Evolutionary conservation across 1,140 invertebrate genomes (phyloP), one percentile per base, ranked within the genome.

Genomic region (Pogonomyrmex californicus): DNA sequence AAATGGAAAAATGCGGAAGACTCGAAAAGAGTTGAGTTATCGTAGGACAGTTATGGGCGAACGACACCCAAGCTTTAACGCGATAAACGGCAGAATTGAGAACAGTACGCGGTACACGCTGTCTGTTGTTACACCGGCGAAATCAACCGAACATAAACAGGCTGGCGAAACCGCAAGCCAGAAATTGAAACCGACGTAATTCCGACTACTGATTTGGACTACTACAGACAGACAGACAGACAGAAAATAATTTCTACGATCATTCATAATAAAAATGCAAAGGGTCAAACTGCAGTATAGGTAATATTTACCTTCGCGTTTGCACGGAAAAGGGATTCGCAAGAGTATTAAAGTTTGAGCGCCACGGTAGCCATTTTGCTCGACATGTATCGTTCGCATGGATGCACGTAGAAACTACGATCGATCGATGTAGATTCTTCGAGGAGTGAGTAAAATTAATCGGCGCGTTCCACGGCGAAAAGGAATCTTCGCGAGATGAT

Each of bases 31-130:
- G 71, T 82, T 62, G 87, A 85, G 83, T 83, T 88, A 88, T 90
- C 92, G 82, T 92, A 87, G 85, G 88, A 89, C 82, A 92, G 87
- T 87, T 88, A 81, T 87, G 75, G 33, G 44, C 86, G 63, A 78
- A 91, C 81, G 63, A 81, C 81, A 51, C 36, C 58, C 60, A 90
- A 82, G 44, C 90, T 90, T 82, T 47, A 23, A 51, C 81, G 70
- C 76, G 63, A 88, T 86, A 87, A 88, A 90, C 65, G 85, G 63
- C 1, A 62, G 70, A 36, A 71, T 77, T 70, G 12, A 9, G 86
- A 77, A 87, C 88, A 85, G 81, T 89, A 54, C 76, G 49, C 68
- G 78, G 49, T 44, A 33, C 44, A 79, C 71, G 38, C 75, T 71
- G 47, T 51, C n/a, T 63, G 38, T 10, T 41, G 47, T 58, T 41